These are phyloP conservation scores for Enteromius radiatus DNA, from an alignment of 2,797 vertebrate species.

Conservation along the genomic window DNA sequence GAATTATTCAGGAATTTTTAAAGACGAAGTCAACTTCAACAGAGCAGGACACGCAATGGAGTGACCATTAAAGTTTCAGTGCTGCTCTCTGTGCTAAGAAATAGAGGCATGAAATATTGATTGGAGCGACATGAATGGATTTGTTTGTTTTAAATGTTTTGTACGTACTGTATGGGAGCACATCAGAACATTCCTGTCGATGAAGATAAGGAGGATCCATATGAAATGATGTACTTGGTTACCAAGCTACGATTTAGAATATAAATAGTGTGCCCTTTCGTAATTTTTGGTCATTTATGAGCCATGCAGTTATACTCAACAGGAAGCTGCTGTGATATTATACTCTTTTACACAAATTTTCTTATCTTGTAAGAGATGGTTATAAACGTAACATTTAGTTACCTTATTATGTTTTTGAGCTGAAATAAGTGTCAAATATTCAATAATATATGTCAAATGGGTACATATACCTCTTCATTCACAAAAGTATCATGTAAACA, in stretches of 20 bases:
- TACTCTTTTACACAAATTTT: background rate
- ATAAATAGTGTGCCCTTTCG: background rate
- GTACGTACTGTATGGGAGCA: background rate
- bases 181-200: background rate
- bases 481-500: background rate
- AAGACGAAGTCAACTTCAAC: conserved; percentile 23
- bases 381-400: background rate
- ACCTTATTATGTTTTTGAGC: background rate
- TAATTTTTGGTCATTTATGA: background rate
- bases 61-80: conserved; percentile 53
- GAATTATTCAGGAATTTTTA: conserved; percentile 54
- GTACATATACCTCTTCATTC: too few relatives aligned
- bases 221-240: background rate
- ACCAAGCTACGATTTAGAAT: background rate
- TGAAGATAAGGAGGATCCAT: background rate
- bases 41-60: conserved; percentile 1
- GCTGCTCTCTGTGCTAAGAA: conserved; percentile 33
- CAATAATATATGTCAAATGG: background rate
- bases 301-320: background rate
- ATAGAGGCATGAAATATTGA: conserved; percentile 52
- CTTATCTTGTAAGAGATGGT: background rate
- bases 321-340: background rate
- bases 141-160: conserved; percentile 36
- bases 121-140: conserved; percentile 28
- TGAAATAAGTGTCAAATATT: background rate